A percentile compares a stretch with the other conserved stretches of the same genome.
Conservation (phyloP, 2,888 invertebrate species). For the Tillus elongatus region DNA sequence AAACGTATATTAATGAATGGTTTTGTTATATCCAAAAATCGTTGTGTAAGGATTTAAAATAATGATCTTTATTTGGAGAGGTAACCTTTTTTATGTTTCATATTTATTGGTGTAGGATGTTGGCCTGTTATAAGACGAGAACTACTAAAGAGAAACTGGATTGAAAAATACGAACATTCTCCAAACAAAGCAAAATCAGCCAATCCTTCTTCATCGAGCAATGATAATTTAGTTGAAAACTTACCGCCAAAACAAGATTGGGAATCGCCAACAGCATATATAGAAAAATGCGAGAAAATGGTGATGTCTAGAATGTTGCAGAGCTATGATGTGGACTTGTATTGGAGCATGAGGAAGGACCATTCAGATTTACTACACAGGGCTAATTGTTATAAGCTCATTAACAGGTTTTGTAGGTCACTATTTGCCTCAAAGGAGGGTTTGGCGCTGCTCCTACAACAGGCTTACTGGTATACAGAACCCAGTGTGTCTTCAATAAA, state of each 20-base stretch:
- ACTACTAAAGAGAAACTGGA: conserved; percentile 62
- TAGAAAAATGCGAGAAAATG: conserved; percentile 58
- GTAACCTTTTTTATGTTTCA: too few relatives aligned
- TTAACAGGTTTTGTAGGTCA: conserved; percentile 76
- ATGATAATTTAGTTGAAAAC: conserved; percentile 37
- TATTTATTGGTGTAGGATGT: too few relatives aligned
- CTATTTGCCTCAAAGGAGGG: conserved; percentile 91
- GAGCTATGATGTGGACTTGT: conserved; percentile 72
- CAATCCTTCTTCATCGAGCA: conserved; percentile 13
- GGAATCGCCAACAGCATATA: conserved; percentile 40
- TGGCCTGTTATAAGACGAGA: conserved; percentile 64
- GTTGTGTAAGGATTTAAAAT: too few relatives aligned
- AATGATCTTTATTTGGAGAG: too few relatives aligned
- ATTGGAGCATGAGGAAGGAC: conserved; percentile 84
- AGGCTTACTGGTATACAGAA: conserved; percentile 80
- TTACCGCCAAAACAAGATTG: conserved; percentile 38
- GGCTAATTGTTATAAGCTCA: conserved; percentile 56
- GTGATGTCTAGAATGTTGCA: conserved; percentile 67
- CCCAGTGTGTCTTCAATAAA: conserved; percentile 69
- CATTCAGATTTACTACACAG: conserved; percentile 62
- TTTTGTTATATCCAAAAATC: too few relatives aligned
- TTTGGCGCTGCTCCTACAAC: conserved; percentile 64
- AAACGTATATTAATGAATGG: too few relatives aligned
- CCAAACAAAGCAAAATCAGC: conserved; percentile 16
- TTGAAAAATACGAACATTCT: conserved; percentile 52